Conservation (phyloP, 2,797 vertebrate species). For the Phoeniculus purpureus region DNA sequence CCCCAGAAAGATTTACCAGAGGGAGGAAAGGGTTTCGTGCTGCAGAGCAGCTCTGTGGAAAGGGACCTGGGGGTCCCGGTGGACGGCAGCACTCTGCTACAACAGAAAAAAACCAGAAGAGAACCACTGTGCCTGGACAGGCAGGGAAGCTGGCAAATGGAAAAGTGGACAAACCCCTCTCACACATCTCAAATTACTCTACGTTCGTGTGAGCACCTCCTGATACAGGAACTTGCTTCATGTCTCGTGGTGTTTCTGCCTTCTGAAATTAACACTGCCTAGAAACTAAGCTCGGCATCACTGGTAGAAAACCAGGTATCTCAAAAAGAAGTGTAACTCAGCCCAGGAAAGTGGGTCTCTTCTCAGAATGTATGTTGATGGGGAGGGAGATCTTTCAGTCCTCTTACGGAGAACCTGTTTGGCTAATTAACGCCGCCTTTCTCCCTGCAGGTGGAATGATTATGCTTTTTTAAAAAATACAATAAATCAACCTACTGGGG, state of each 20-base stretch:
- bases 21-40: not conserved
- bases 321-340: not conserved
- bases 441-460: not conserved
- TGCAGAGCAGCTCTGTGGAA: not conserved
- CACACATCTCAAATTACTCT: not conserved
- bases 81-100: not conserved
- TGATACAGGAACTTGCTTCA: not conserved
- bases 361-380: not conserved
- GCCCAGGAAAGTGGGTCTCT: not conserved
- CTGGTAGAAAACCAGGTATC: not conserved
- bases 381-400: not conserved
- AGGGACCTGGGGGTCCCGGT: not conserved
- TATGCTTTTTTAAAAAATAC: conserved; percentile 13
- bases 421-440: conserved; percentile 48
- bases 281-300: not conserved
- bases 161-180: not conserved
- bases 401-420: conserved; percentile 23
- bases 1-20: not conserved
- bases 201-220: not conserved
- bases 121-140: not conserved
- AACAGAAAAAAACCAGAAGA: not conserved
- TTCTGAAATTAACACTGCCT: not conserved
- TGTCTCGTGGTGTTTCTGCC: not conserved
- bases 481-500: not conserved
- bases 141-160: not conserved